phyloP scores from a whole-genome alignment of 2,797 vertebrate species.

The Poeciliopsis presidionis region DNA sequence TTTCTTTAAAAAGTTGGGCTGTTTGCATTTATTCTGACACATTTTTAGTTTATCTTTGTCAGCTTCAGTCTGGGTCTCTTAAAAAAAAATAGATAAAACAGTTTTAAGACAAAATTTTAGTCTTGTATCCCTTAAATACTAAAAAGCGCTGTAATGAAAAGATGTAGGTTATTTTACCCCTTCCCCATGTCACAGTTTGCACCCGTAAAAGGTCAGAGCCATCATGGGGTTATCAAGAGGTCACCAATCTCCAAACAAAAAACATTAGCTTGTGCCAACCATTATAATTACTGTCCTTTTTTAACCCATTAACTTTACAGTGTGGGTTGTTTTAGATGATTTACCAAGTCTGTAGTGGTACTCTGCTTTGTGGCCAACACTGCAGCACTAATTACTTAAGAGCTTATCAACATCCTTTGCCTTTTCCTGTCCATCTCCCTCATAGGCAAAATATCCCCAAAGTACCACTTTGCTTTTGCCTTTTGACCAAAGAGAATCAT shows the following conservation, averaged over 20 bases:
- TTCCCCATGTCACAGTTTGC: background rate
- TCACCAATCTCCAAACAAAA: background rate
- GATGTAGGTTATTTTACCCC: background rate
- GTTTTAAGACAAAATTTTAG: background rate
- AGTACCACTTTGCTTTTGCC: background rate
- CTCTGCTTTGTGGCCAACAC: background rate
- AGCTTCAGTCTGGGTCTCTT: background rate
- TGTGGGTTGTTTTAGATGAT: background rate
- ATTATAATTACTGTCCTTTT: background rate
- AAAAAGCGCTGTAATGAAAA: background rate
- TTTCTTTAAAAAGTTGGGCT: background rate
- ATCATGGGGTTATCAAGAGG: background rate
- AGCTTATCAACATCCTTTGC: background rate
- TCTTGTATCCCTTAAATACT: background rate
- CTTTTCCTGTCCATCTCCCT: background rate
- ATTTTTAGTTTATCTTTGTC: background rate
- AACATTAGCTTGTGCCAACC: background rate
- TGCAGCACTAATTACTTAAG: background rate
- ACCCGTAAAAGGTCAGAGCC: background rate
- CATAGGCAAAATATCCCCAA: background rate
- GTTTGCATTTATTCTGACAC: background rate
- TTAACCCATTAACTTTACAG: background rate
- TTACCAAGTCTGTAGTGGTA: background rate
- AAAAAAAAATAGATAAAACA: background rate
- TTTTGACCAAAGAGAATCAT: background rate